phyloP scores from a whole-genome alignment of 2,888 invertebrate genomes.

The Sarcophaga caerulescens region DNA sequence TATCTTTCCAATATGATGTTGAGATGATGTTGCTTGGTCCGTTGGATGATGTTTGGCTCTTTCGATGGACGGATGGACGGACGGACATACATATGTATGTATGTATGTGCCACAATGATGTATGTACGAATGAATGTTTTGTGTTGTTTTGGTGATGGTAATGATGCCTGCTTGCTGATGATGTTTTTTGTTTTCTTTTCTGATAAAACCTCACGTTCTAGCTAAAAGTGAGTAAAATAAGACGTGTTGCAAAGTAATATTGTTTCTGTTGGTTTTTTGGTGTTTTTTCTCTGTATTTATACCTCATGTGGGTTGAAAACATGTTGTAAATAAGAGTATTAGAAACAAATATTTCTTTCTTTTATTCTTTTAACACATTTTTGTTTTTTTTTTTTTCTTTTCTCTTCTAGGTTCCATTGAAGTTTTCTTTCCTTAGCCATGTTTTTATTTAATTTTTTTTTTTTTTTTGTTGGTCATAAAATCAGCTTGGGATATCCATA shows the following conservation, averaged over 20 bases:
- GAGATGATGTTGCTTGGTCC: too few species aligned
- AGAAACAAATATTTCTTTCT: constrained; percentile 32
- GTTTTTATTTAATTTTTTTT: not conserved
- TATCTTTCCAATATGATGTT: too few species aligned
- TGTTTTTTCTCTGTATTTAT: not conserved
- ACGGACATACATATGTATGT: not conserved
- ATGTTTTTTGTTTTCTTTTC: constrained; percentile 37
- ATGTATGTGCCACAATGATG: not conserved
- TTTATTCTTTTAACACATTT: not conserved
- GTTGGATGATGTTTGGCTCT: too few species aligned
- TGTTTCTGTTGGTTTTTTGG: not conserved
- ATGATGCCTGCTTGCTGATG: constrained; percentile 12
- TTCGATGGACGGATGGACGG: too few species aligned
- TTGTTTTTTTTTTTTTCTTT: constrained; percentile 7
- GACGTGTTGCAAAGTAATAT: constrained; percentile 40
- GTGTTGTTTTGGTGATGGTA: constrained; percentile 33
- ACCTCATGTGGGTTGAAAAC: constrained; percentile 52
- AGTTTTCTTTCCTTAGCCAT: not conserved
- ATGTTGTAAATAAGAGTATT: constrained; percentile 55
- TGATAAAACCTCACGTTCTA: constrained; percentile 66
- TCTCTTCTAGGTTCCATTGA: constrained; percentile 29
- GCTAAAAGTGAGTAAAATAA: constrained; percentile 51
- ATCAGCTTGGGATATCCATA: constrained; percentile 8
- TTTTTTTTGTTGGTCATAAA: constrained; percentile 27
- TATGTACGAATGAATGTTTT: constrained; percentile 21